phyloP scores from a whole-genome alignment of 2,888 invertebrate species.

The Seladonia tumulorum region DNA sequence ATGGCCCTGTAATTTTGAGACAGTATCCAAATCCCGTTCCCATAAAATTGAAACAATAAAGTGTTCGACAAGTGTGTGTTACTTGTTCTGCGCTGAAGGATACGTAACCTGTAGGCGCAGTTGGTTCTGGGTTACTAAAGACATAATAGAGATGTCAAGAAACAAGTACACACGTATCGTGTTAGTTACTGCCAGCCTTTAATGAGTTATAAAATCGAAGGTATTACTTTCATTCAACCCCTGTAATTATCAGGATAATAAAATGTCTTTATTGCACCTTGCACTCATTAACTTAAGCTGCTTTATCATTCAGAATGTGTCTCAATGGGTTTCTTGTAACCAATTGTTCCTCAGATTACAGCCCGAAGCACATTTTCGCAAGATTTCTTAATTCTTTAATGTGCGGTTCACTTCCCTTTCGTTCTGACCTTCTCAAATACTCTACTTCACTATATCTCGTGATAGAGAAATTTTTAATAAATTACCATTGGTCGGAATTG shows the following conservation, averaged over 20 bases:
- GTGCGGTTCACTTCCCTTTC: not conserved
- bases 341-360: not conserved
- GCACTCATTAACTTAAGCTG: not conserved
- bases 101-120: not conserved
- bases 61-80: not conserved
- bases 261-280: not conserved
- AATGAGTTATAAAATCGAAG: constrained; percentile 9
- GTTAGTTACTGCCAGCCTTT: not conserved
- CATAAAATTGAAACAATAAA: not conserved
- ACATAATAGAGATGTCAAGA: not conserved
- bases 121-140: not conserved
- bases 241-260: not conserved
- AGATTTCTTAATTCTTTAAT: not conserved
- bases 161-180: not conserved
- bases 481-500: too few relatives aligned
- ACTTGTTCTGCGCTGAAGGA: not conserved
- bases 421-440: not conserved
- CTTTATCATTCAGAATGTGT: not conserved
- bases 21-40: not conserved
- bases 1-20: not conserved
- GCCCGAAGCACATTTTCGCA: not conserved
- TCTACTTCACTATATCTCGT: too few relatives aligned
- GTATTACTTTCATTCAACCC: not conserved
- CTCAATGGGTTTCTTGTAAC: not conserved
- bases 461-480: too few relatives aligned